Conservation (phyloP, 2,797 vertebrate species). For the Sebastes trivittatus region DNA sequence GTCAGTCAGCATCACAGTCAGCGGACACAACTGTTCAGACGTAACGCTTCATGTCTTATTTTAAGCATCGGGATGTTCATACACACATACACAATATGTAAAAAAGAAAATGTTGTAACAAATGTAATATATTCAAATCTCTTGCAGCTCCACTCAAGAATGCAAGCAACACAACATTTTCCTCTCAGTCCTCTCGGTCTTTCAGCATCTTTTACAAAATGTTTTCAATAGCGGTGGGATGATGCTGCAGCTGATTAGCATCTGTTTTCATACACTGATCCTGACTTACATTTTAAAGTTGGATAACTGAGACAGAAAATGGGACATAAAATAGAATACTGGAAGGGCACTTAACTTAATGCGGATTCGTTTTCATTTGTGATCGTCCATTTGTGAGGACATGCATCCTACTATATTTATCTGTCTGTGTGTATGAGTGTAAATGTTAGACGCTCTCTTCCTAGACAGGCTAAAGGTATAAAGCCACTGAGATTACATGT, state of each 20-base stretch:
- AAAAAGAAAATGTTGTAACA: background rate
- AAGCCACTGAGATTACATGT: constrained; percentile 59
- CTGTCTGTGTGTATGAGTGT: constrained; percentile 1
- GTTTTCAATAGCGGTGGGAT: background rate
- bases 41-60: background rate
- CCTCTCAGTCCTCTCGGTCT: background rate
- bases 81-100: background rate
- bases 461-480: constrained; percentile 50
- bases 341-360: background rate
- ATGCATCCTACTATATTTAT: background rate
- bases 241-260: background rate
- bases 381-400: background rate
- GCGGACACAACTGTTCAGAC: background rate
- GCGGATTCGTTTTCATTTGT: background rate
- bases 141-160: background rate
- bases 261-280: background rate
- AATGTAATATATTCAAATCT: background rate
- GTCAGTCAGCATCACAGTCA: constrained; percentile 8
- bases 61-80: background rate
- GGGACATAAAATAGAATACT: background rate
- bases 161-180: background rate
- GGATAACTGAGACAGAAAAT: background rate
- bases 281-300: background rate
- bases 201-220: background rate
- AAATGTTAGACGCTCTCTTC: constrained; percentile 23